phyloP scores from a whole-genome alignment of 2,888 invertebrate species.

The Nephrotoma flavescens region DNA sequence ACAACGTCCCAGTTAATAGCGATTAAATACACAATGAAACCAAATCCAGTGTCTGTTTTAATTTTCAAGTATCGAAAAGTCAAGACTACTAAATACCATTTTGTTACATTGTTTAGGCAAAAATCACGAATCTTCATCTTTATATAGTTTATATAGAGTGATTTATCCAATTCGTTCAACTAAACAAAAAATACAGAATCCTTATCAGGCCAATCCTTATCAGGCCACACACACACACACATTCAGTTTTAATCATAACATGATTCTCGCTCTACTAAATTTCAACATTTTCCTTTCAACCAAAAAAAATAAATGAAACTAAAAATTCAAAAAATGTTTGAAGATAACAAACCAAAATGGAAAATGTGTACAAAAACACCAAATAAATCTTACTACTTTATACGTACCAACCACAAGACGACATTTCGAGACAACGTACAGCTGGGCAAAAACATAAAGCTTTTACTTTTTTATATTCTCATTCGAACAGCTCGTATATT shows the following conservation, averaged over 20 bases:
- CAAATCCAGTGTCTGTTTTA: too few relatives aligned
- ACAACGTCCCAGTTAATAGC: too few relatives aligned
- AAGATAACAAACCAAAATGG: neutral
- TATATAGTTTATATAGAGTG: neutral
- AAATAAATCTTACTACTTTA: neutral
- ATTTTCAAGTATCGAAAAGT: too few relatives aligned
- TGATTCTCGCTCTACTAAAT: neutral
- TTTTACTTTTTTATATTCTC: neutral
- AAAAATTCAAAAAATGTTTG: neutral
- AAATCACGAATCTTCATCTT: neutral
- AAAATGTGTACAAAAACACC: neutral
- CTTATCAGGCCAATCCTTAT: neutral
- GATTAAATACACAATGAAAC: too few relatives aligned
- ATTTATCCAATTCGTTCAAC: neutral
- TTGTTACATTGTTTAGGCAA: neutral
- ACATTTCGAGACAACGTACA: neutral
- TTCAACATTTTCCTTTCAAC: neutral
- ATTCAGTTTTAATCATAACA: neutral
- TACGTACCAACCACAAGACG: neutral
- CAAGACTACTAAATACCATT: too few relatives aligned
- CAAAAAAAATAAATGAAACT: neutral
- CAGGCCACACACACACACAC: neutral
- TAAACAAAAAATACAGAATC: neutral
- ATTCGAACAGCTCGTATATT: neutral
- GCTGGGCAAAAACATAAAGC: neutral